Evolutionary conservation across 2,113 vertebrate species (phyloP), one percentile per base, ranked within the genome.

Genomic region (Octodon degus): DNA sequence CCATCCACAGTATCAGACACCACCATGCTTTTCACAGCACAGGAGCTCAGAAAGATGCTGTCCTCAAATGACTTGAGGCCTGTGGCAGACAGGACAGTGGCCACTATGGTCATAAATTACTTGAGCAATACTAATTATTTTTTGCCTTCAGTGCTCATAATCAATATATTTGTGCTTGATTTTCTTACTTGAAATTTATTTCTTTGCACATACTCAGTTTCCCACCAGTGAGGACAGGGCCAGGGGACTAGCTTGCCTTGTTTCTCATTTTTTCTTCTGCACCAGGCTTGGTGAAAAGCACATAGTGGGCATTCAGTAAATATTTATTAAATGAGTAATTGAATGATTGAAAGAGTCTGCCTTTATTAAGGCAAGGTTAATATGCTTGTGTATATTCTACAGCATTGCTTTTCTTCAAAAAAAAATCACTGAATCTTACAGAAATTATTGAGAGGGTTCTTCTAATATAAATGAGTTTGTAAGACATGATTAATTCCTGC

Each of bases 121-220:
- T 92, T 91, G 84, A 92, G 43, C 82, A 89, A 96, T 93, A 72
- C 87, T 97, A 91, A 94, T 94, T 93, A 96, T 72, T 93, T 96
- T 92, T 96, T 89, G 83, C 77, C 60, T 94, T 96, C 91, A 88
- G 87, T 93, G 74, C 47, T 91, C 60, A 80, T 60, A 20, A 97
- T 94, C 94, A 88, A 97, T 96, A 84, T 77, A 93, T 92, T 91
- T 97, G 62, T 84, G 47, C 74, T 93, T 92, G 50, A 34, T 67
- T 85, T 87, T 72, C 79, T 90, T 89, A 81, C 9, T 95, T 70
- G 90, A 86, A 93, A 63, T 92, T 2, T 92, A 89, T 96, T 95
- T 86, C 37, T 91, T 94, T 90, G 37, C 12, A 13, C 80, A 58
- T 47, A 81, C 86, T 95, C 79, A 65, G 85, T 96, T 88, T 91